phyloP scores from a whole-genome alignment of 2,797 vertebrate genomes.

The Anabas testudineus region DNA sequence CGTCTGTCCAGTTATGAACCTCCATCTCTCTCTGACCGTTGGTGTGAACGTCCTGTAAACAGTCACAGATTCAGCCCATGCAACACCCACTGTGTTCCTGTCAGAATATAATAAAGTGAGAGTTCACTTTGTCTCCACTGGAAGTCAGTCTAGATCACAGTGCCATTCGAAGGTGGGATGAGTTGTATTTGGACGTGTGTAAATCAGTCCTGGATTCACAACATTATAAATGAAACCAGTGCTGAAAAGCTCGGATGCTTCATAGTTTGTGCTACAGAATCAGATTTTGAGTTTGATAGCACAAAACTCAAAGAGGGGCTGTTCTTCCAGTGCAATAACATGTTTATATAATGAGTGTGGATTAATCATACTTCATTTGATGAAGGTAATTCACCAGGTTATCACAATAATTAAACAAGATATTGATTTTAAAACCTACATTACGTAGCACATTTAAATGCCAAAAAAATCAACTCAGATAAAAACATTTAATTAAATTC shows the following conservation, averaged over 20 bases:
- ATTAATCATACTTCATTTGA: neutral
- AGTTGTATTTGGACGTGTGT: constrained; percentile 7
- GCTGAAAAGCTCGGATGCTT: constrained; percentile 4
- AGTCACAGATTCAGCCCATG: constrained; percentile 37
- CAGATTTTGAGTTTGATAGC: constrained; percentile 3
- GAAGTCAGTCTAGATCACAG: constrained; percentile 12
- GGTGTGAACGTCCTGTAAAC: constrained; percentile 33
- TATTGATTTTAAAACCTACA: constrained; percentile 16
- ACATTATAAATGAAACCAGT: neutral
- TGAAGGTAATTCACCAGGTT: constrained; percentile 7
- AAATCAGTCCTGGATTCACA: neutral
- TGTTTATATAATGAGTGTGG: neutral
- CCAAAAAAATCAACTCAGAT: neutral
- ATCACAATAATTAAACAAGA: constrained; percentile 10
- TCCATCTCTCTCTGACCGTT: constrained; percentile 30
- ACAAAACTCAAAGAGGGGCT: neutral
- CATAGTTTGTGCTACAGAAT: constrained; percentile 8
- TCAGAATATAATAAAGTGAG: constrained; percentile 37
- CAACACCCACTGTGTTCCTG: constrained; percentile 48
- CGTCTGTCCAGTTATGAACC: constrained; percentile 19
- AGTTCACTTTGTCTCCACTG: constrained; percentile 26
- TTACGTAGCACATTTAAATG: constrained; percentile 5
- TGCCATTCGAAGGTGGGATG: constrained; percentile 1
- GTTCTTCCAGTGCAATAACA: neutral
- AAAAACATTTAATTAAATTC: too few relatives aligned